Conservation (phyloP, 2,113 vertebrate species). For the Mungos mungo region DNA sequence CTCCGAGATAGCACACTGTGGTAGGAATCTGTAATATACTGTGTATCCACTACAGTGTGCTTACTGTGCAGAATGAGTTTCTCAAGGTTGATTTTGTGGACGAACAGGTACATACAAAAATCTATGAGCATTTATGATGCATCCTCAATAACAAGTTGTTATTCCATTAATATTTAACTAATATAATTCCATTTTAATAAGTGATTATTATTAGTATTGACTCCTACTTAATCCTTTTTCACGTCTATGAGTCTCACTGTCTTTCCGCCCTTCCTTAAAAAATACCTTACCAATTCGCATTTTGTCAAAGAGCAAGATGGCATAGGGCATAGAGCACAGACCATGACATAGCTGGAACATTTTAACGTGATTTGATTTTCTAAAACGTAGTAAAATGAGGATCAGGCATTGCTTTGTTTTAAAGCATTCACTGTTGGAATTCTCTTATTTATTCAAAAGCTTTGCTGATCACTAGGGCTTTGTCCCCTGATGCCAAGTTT, state of each 20-base stretch:
- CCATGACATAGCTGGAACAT: neutral
- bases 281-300: conserved; percentile 11
- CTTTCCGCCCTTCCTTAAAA: conserved; percentile 37
- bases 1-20: neutral
- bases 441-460: conserved; percentile 28
- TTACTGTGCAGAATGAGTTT: neutral
- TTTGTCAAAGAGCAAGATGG: neutral
- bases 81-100: neutral
- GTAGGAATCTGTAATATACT: neutral
- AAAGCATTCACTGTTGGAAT: neutral
- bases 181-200: neutral
- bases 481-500: neutral
- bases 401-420: neutral
- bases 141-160: neutral
- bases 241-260: neutral
- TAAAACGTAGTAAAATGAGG: conserved; percentile 25
- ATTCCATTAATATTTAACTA: conserved; percentile 25
- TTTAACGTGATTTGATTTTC: conserved; percentile 47
- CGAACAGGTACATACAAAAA: neutral
- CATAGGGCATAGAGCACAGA: neutral
- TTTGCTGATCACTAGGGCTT: neutral
- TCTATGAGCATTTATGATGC: neutral
- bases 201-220: neutral
- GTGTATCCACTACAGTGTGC: neutral
- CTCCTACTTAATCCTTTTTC: neutral